Conservation (phyloP, 2,113 vertebrate species). For the Sceloporus tristichus region DNA sequence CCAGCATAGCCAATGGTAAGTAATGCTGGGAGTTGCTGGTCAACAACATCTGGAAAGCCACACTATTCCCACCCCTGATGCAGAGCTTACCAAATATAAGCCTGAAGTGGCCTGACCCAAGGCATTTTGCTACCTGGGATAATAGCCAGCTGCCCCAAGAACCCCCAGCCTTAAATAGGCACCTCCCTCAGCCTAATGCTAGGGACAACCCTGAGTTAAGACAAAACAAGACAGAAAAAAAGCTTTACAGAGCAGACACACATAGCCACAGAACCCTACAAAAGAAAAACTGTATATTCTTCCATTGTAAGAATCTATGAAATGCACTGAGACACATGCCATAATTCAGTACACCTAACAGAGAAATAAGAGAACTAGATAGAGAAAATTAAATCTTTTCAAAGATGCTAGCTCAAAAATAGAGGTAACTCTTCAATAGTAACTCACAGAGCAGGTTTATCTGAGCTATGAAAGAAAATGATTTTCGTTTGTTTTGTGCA, state of each 20-base stretch:
- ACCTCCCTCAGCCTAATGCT: too few relatives aligned
- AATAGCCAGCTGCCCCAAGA: too few relatives aligned
- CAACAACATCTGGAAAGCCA: too few relatives aligned
- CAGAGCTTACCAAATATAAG: neutral
- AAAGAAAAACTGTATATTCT: neutral
- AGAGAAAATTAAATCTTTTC: neutral
- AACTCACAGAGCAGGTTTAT: neutral
- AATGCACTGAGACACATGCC: neutral
- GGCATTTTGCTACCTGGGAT: too few relatives aligned
- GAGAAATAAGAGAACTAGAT: neutral
- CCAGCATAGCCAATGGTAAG: too few relatives aligned
- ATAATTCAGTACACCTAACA: neutral
- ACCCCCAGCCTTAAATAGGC: too few relatives aligned
- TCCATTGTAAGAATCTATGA: neutral
- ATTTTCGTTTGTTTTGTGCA: neutral
- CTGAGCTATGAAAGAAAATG: neutral
- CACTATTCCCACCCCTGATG: neutral
- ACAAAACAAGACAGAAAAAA: too few relatives aligned
- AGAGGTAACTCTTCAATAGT: neutral
- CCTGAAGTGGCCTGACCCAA: too few relatives aligned
- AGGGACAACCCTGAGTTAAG: too few relatives aligned
- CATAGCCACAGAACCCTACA: too few relatives aligned
- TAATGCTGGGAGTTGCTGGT: too few relatives aligned
- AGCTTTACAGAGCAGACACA: too few relatives aligned
- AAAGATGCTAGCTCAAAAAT: neutral